These are phyloP conservation scores for Euglossa dilemma DNA, from an alignment of 1,140 invertebrate species.

Conservation along the genomic window DNA sequence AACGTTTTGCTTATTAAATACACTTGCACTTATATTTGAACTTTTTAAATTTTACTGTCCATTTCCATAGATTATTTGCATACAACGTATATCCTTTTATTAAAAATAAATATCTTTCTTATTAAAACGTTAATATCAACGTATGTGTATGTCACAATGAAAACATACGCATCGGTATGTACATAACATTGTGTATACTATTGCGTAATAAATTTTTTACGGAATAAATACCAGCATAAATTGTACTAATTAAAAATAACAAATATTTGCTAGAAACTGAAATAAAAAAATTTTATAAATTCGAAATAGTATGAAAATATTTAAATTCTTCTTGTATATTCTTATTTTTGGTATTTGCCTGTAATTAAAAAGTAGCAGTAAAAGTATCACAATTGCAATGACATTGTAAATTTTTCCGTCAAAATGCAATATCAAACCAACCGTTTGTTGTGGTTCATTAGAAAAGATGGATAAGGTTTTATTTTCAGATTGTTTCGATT, in stretches of 20 bases:
- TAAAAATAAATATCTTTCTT: no score
- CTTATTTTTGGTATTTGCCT: neutral
- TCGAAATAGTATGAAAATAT: constrained; percentile 14
- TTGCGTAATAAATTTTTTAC: no score
- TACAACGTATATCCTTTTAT: neutral
- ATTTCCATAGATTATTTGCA: neutral
- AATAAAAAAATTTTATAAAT: neutral
- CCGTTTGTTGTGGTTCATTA: constrained; percentile 2
- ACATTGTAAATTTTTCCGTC: neutral
- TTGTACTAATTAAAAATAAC: neutral
- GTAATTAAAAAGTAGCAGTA: constrained; percentile 4
- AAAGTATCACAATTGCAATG: neutral
- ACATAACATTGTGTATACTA: no score
- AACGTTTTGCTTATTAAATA: neutral
- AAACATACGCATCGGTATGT: no score
- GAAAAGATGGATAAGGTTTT: constrained; percentile 6
- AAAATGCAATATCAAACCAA: constrained; percentile 6
- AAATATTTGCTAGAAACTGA: neutral
- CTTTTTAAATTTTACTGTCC: neutral
- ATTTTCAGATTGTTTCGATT: constrained; percentile 1
- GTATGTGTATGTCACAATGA: neutral
- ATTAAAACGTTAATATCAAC: neutral
- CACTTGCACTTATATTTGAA: neutral
- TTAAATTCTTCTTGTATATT: neutral
- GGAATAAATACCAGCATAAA: no score